Conservation (phyloP, 2,113 vertebrate genomes). For the Mastomys coucha region DNA sequence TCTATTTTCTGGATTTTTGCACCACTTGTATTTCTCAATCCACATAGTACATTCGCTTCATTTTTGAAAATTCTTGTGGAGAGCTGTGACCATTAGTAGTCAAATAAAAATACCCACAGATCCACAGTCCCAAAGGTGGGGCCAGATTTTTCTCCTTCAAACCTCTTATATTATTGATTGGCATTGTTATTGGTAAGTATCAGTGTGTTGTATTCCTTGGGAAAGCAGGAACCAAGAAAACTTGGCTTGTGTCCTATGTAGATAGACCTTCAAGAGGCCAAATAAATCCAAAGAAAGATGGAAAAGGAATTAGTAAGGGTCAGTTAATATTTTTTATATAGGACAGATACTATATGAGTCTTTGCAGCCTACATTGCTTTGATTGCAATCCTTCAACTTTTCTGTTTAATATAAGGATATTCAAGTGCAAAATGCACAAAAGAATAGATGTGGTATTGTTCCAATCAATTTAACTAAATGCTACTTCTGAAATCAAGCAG, state of each 20-base stretch:
- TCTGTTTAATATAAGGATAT: neutral
- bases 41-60: neutral
- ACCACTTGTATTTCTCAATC: neutral
- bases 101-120: neutral
- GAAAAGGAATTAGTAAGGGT: neutral
- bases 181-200: neutral
- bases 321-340: neutral
- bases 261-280: neutral
- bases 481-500: neutral
- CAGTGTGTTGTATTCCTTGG: neutral
- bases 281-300: neutral
- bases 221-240: neutral
- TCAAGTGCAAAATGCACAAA: neutral
- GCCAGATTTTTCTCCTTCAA: neutral
- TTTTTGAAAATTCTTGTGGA: neutral
- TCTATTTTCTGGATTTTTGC: no score
- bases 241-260: neutral
- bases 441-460: neutral
- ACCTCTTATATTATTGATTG: neutral
- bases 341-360: neutral
- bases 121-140: neutral
- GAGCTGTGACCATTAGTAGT: neutral
- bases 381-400: neutral
- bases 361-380: neutral
- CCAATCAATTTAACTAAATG: neutral